A percentile compares a stretch with the other conserved stretches of the same genome.
These are phyloP conservation scores for Triplophysa siluroides DNA, from an alignment of 2,113 vertebrate species.

Conservation along the genomic window DNA sequence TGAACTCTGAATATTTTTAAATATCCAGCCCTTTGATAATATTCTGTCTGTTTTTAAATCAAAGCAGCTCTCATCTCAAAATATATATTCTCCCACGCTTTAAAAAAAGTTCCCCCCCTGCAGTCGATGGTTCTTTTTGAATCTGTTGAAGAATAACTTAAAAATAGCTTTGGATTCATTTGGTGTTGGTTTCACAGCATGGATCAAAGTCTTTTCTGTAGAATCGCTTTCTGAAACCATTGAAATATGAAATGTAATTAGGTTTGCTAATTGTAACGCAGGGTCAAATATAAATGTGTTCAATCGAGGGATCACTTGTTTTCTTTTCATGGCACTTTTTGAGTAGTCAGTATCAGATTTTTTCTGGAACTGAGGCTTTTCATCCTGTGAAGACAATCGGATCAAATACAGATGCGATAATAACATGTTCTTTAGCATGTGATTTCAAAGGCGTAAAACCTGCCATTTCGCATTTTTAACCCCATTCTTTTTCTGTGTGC, in stretches of 20 bases:
- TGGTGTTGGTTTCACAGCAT: not conserved
- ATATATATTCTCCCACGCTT: not conserved
- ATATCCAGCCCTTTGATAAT: not conserved
- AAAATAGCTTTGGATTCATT: not conserved
- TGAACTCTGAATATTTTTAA: too few species aligned
- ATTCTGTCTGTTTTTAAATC: not conserved
- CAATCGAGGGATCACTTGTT: not conserved
- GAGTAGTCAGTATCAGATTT: not conserved
- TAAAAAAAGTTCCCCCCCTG: not conserved
- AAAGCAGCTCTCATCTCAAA: not conserved
- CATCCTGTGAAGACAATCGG: not conserved
- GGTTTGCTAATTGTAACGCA: not conserved
- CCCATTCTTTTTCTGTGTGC: not conserved
- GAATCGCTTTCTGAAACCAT: not conserved
- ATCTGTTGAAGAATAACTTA: not conserved
- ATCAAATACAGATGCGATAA: not conserved
- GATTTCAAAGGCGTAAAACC: too few species aligned
- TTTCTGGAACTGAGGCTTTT: not conserved
- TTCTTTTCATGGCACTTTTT: not conserved
- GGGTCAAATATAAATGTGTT: not conserved
- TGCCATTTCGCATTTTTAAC: too few species aligned
- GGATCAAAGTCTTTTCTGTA: conserved; percentile 14
- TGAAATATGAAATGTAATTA: conserved; percentile 7
- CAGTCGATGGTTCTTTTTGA: not conserved
- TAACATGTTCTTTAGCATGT: too few species aligned